Base-by-base conservation (phyloP, 2,113 vertebrate genomes). In the Halichoerus grypus region DNA sequence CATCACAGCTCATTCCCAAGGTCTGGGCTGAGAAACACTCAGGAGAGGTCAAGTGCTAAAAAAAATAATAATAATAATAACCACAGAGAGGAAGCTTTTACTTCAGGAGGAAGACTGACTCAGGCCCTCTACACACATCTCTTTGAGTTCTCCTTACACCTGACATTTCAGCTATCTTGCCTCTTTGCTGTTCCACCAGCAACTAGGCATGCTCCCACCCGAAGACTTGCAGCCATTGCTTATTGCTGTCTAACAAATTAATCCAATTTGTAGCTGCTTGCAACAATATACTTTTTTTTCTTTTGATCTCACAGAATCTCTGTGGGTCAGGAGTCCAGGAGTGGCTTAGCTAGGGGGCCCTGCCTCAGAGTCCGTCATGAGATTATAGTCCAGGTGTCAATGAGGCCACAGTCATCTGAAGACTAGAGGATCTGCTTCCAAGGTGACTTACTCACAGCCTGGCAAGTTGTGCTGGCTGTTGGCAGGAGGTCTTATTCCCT, bases 21-120 rank as follows among this genome's bases (percentile, higher is more conserved):
- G 83, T 76, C 92, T 92, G 21, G 39, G 92, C 87, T 97, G 96
- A 98, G 97, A 98, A 97, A 96, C 55, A 14, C 87, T 81, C 36
- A 88, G 88, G 57, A 94, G 84, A 91, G 22, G 53, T 74, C 91
- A 96, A 74, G n/a, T 94, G 57, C 94, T 97, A 33, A 82, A 96
- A 96, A 61, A 95, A 97, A 91, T 39, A 94, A 91, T 67, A 93
- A 46, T 8, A 46, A 88, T 83, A 71, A 79, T 71, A 76, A 61
- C 95, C 79, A 82, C 80, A 97, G 55, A 94, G 42, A 95, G 79
- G 89, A 97, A 93, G 49, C 15, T 13, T 80, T 83, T 79, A 10
- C 65, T 91, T 69, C 59, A 81, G 67, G 71, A 95, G 81, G 71
- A 97, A 96, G 76, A 69, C 28, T 93, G 86, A 96, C 82, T 83